Evolutionary conservation across 30 jellyfish, hydroid and myxozoan genomes (phyloP).

Genomic region (Cassiopea andromeda): DNA sequence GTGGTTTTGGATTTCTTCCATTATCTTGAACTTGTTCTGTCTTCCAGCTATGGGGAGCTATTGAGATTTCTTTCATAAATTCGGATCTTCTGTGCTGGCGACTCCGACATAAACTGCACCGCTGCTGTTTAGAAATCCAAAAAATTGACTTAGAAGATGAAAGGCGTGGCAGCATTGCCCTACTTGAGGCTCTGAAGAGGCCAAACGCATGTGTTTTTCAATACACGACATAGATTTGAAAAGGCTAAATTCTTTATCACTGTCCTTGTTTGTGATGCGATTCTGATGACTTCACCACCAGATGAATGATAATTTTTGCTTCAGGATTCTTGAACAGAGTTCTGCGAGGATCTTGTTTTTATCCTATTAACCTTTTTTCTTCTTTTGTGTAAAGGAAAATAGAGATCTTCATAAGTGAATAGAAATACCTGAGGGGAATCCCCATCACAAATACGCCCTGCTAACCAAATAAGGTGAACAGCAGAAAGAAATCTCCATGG

Average conservation of each 20-base stretch:
- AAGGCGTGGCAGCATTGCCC: neutral
- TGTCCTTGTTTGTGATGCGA: neutral
- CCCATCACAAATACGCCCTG: conserved; percentile 51
- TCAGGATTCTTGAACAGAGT: neutral
- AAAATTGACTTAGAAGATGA: neutral
- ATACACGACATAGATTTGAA: neutral
- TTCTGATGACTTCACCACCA: neutral
- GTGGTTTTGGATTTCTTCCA: no score
- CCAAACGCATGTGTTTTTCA: neutral
- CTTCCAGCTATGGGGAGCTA: no score
- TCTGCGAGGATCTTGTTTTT: neutral
- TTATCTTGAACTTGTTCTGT: no score
- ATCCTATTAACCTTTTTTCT: neutral
- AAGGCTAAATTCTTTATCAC: neutral
- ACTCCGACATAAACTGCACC: neutral
- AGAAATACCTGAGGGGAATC: conserved; percentile 35
- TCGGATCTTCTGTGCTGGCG: neutral
- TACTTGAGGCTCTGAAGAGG: neutral
- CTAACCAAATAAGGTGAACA: conserved; percentile 64
- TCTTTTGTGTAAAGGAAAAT: neutral
- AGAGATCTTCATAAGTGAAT: neutral
- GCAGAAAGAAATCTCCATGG: conserved; percentile 22
- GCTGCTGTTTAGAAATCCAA: neutral
- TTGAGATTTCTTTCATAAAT: no score
- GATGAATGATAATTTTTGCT: neutral